Evolutionary conservation across 2,113 vertebrate species (phyloP), one percentile per base, ranked within the genome.

Genomic region (Holacanthus passer): DNA sequence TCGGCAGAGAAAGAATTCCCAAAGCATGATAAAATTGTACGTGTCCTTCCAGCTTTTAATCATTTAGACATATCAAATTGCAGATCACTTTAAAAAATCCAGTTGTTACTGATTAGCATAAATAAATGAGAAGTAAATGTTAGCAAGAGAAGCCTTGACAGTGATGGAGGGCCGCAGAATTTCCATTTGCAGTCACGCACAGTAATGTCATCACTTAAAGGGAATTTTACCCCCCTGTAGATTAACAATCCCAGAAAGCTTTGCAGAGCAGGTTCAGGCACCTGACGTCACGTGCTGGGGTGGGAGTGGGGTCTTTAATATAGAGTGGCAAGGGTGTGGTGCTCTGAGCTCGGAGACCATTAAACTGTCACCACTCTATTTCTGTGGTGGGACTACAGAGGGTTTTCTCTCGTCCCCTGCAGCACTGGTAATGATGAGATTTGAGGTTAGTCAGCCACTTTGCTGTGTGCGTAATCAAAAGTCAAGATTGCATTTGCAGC

Each of bases 321-420:
- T 75, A 55, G 63, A 83, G 83, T 83, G 91, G 89, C 85, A 85
- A 83, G 92, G 93, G 93, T 86, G 93, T 91, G 92, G 93, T 83
- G 86, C 82, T 74, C 79, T n/a, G 81, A 89, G 82, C 87, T 69
- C 3, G 31, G 90, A 88, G 85, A 75, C 87, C 82, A 92, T 94
- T 94, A 94, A 94, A 87, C 88, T 94, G 91, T 95, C 93, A 91
- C 89, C 91, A 93, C 92, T 85, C 74, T 82, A 80, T 86, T 91
- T 87, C 83, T 88, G 86, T 63, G 84, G 86, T 79, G 90, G 86
- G 77, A 90, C 79, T 82, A 75, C 69, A 77, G 79, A 82, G 58
- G 69, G 69, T 47, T 86, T 78, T 81, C 82, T 81, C 76, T 65
- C 64, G 52, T 81, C 75, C 87, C 71, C 81, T 62, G 64, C 39